Evolutionary conservation across 2,888 invertebrate species (phyloP).

Genomic region (Volucella inflata): DNA sequence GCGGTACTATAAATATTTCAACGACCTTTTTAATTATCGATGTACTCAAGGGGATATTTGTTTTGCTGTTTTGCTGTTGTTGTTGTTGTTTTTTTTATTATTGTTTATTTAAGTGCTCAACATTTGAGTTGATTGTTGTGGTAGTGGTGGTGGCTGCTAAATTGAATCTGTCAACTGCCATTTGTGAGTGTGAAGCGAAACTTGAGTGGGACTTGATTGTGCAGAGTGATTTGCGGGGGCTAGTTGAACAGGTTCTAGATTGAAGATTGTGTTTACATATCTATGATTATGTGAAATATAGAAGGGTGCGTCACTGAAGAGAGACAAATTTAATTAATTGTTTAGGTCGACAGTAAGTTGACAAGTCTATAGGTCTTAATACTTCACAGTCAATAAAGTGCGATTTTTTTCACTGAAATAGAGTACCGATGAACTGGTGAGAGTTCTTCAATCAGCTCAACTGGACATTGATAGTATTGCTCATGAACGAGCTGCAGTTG

Average conservation of each 20-base stretch:
- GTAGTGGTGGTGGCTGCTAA: conserved; percentile 45
- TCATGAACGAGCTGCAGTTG: no score
- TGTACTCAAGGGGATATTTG: conserved; percentile 58
- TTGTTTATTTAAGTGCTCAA: conserved; percentile 42
- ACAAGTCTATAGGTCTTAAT: no score
- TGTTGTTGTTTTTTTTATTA: background rate
- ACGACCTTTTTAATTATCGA: conserved; percentile 73
- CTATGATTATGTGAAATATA: background rate
- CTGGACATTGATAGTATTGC: no score
- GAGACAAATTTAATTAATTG: no score
- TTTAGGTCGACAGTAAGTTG: no score
- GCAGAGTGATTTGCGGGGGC: conserved; percentile 24
- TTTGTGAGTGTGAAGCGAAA: conserved; percentile 18
- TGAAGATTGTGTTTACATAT: background rate
- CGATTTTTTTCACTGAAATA: no score
- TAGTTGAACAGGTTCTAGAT: conserved; percentile 12
- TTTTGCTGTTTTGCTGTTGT: conserved; percentile 13
- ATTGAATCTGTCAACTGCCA: conserved; percentile 69
- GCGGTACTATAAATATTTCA: conserved; percentile 70
- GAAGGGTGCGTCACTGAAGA: no score
- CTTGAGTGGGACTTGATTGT: conserved; percentile 59
- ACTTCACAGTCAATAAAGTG: no score
- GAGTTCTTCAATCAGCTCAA: no score
- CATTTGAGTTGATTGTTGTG: conserved; percentile 56
- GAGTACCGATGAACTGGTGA: no score